phyloP scores from a whole-genome alignment of 1,140 invertebrate species.

The Hycleus cichorii region DNA sequence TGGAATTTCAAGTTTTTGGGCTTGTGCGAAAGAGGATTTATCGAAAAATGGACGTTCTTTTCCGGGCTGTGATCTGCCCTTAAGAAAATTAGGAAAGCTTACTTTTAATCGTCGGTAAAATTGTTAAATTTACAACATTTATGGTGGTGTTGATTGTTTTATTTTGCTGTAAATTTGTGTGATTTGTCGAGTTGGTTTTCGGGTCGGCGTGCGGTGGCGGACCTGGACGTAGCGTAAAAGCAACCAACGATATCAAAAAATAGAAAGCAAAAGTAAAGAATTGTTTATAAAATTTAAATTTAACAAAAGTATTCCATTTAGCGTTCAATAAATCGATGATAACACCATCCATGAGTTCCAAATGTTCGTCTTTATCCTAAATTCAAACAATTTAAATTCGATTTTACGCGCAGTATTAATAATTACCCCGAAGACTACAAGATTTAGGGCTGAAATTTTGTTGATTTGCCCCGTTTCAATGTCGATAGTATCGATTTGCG shows the following conservation, averaged over 20 bases:
- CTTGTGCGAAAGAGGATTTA: no score
- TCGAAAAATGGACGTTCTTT: no score
- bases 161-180: not conserved
- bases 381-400: slow-evolving; percentile 8
- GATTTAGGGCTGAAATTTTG: slow-evolving; percentile 87
- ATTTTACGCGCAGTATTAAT: not conserved
- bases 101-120: not conserved
- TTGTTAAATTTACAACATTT: not conserved
- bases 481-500: slow-evolving; percentile 93
- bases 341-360: slow-evolving; percentile 92
- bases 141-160: not conserved
- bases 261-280: slow-evolving; percentile 86
- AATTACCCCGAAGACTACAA: slow-evolving; percentile 94
- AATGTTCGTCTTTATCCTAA: slow-evolving; percentile 88
- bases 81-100: no score
- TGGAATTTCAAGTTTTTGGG: no score
- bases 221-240: slow-evolving; percentile 80
- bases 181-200: not conserved
- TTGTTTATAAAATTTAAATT: slow-evolving; percentile 87
- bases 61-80: no score
- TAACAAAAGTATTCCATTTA: slow-evolving; percentile 97
- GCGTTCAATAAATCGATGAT: slow-evolving; percentile 90
- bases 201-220: slow-evolving; percentile 38
- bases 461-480: slow-evolving; percentile 84
- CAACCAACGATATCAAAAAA: slow-evolving; percentile 78